phyloP scores from a whole-genome alignment of 1,140 invertebrate genomes.

The Drosophila miranda region DNA sequence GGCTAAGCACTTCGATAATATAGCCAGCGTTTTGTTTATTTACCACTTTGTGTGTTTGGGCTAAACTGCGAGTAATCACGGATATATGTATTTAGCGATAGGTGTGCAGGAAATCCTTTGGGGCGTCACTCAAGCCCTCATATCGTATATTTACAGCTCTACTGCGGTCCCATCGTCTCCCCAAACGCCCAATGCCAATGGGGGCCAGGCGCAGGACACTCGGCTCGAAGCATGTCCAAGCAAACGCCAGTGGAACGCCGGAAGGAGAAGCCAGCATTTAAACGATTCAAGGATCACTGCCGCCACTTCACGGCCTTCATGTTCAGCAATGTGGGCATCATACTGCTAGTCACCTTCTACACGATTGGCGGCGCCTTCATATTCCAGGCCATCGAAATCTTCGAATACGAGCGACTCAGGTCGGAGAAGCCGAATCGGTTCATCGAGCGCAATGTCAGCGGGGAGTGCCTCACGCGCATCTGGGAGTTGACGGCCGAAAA shows the following conservation, averaged over 20 bases:
- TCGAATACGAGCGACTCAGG: conserved; percentile 83
- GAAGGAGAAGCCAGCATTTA: conserved; percentile 84
- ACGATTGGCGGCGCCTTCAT: conserved; percentile 92
- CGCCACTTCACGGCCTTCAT: conserved; percentile 94
- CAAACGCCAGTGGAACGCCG: conserved; percentile 60
- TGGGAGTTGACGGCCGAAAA: conserved; percentile 72
- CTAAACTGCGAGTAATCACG: conserved; percentile 20
- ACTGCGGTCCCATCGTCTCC: conserved; percentile 91
- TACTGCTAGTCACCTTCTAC: conserved; percentile 95
- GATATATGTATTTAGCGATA: conserved; percentile 39
- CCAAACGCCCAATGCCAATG: conserved; percentile 29
- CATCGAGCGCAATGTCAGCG: conserved; percentile 50
- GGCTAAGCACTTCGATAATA: conserved; percentile 47
- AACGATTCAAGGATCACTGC: conserved; percentile 89
- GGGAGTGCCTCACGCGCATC: conserved; percentile 60
- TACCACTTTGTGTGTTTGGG: conserved; percentile 20
- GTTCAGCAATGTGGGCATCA: conserved; percentile 97
- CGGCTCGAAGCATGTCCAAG: conserved; percentile 64
- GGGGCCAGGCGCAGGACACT: conserved; percentile 24
- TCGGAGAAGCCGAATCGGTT: conserved; percentile 61
- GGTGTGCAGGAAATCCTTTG: conserved; percentile 45
- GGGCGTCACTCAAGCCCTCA: conserved; percentile 20
- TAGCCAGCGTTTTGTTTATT: conserved; percentile 44
- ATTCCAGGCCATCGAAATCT: conserved; percentile 88
- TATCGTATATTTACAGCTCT: conserved; percentile 3